Percentiles rank a stretch among this genome's conserved stretches.
phyloP scores from a whole-genome alignment of 2,113 vertebrate species.

The Sphyrna mokarran region DNA sequence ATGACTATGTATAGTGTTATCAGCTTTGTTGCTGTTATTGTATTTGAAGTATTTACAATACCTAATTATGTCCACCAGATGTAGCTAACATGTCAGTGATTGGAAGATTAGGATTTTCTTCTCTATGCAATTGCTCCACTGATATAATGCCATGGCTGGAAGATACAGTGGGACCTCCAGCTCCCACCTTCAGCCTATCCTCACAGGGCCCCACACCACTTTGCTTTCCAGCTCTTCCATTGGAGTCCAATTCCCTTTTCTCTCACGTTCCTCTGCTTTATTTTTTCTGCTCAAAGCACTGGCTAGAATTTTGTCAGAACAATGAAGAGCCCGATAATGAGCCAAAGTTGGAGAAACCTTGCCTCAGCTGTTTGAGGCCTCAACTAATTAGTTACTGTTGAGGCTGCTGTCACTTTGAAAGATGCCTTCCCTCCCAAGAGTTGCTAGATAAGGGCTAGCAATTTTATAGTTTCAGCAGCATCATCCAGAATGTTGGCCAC shows the following conservation, averaged over 20 bases:
- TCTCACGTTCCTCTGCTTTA: neutral
- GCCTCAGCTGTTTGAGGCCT: neutral
- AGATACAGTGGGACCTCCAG: too few species aligned
- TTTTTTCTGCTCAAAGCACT: neutral
- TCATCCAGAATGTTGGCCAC: too few species aligned
- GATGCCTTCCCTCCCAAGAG: neutral
- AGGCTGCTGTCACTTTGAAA: neutral
- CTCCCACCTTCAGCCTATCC: too few species aligned
- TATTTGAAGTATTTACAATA: neutral
- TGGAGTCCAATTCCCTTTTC: neutral
- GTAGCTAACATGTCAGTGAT: constrained; percentile 4
- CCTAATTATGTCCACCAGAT: constrained; percentile 11
- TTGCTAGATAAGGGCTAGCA: neutral
- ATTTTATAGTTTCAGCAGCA: neutral
- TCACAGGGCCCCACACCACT: too few species aligned
- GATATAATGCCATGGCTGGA: too few species aligned
- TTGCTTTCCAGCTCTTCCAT: neutral
- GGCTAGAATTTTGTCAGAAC: neutral
- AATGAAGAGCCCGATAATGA: neutral
- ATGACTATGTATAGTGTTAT: neutral
- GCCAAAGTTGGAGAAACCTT: too few species aligned
- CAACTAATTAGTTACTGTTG: neutral
- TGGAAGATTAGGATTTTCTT: neutral
- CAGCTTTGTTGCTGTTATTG: neutral
- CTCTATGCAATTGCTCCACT: neutral